Conservation (phyloP, 2,113 vertebrate species). For the Pangasianodon hypophthalmus region DNA sequence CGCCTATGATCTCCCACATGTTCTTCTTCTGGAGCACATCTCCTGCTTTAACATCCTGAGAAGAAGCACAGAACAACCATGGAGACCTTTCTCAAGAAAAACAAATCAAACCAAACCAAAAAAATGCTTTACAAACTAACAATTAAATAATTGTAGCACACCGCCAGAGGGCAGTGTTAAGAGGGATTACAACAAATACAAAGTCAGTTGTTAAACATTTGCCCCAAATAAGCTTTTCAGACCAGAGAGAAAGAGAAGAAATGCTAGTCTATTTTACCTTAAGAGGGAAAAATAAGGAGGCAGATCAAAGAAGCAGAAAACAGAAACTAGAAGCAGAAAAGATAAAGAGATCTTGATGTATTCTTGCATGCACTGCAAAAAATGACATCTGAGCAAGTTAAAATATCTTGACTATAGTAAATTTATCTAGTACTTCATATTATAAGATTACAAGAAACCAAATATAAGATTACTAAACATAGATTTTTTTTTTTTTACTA, state of each 20-base stretch:
- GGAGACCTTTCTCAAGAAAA: neutral
- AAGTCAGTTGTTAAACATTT: neutral
- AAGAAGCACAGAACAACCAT: conserved; percentile 16
- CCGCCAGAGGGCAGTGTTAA: conserved; percentile 42
- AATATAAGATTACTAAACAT: neutral
- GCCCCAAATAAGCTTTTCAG: neutral
- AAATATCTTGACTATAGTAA: neutral
- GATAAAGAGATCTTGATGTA: neutral
- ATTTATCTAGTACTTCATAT: neutral
- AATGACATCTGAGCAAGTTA: neutral
- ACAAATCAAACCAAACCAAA: neutral
- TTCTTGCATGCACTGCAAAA: neutral
- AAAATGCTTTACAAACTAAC: neutral
- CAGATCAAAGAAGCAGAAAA: conserved; percentile 25
- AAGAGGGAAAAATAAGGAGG: conserved; percentile 5
- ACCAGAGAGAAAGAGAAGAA: neutral
- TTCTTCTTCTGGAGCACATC: conserved; percentile 89
- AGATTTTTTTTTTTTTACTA: neutral
- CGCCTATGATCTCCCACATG: conserved; percentile 88
- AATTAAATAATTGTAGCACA: neutral
- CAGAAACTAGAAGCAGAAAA: conserved; percentile 34
- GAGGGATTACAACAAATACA: neutral
- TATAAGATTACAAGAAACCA: neutral
- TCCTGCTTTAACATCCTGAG: conserved; percentile 86
- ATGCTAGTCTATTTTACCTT: conserved; percentile 14